A percentile compares a stretch with the other conserved stretches of the same genome.
phyloP scores from a whole-genome alignment of 2,888 invertebrate genomes.

The Idaea biselata region DNA sequence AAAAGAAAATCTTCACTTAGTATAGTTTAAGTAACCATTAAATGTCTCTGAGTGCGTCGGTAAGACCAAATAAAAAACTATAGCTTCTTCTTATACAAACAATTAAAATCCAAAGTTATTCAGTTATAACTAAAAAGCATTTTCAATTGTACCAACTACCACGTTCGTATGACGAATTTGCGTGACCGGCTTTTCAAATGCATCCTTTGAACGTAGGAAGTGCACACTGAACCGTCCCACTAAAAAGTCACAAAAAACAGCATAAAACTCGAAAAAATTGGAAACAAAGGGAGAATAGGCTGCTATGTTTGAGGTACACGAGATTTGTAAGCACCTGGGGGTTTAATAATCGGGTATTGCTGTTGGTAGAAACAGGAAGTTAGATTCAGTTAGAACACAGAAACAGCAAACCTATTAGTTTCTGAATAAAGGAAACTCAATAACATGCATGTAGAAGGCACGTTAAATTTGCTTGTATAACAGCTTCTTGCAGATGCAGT shows the following conservation, averaged over 20 bases:
- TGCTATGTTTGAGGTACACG: conserved; percentile 6
- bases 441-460: no score
- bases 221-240: not conserved
- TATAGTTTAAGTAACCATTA: no score
- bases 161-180: not conserved
- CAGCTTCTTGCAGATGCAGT: no score
- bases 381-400: not conserved
- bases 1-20: no score
- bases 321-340: not conserved
- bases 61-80: no score
- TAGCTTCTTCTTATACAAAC: no score
- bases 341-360: not conserved
- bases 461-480: no score
- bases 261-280: conserved; percentile 17
- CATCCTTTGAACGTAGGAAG: not conserved
- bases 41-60: no score
- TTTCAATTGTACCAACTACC: not conserved
- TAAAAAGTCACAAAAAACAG: not conserved
- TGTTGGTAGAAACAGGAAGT: not conserved
- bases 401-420: no score
- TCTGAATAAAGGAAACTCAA: no score
- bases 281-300: conserved; percentile 31
- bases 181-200: not conserved
- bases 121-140: not conserved
- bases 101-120: no score